Percentiles rank a stretch among this genome's conserved stretches.
Conservation (phyloP, 2,113 vertebrate species). For the Muntiacus muntjak region DNA sequence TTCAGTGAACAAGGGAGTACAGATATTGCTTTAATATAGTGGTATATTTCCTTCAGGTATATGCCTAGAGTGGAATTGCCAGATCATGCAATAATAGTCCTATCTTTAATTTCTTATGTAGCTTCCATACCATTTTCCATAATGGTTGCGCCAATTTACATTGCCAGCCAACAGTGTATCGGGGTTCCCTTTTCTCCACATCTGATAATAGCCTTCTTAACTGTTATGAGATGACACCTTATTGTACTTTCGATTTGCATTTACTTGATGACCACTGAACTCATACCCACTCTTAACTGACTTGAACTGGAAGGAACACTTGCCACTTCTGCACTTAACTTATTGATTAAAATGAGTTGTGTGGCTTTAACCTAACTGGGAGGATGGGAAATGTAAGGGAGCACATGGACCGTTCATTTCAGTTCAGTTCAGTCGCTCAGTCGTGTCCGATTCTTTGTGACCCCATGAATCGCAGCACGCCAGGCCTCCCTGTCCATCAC, state of each 20-base stretch:
- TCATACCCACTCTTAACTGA: neutral
- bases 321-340: neutral
- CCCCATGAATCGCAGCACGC: no score
- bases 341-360: neutral
- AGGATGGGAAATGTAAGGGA: neutral
- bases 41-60: neutral
- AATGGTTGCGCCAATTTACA: neutral
- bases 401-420: fast-evolving
- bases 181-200: neutral
- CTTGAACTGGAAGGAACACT: neutral
- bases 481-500: no score
- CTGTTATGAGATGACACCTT: neutral
- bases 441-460: no score
- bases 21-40: neutral
- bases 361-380: neutral
- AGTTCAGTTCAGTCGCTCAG: no score
- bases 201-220: neutral
- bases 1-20: neutral
- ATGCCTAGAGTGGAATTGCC: neutral
- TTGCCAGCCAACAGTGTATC: neutral
- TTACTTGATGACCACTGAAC: neutral
- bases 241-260: neutral
- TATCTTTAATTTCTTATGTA: neutral
- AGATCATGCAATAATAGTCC: neutral
- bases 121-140: neutral